A percentile compares a stretch with the other conserved stretches of the same genome.
These are phyloP conservation scores for Heliocidaris tuberculata DNA, from an alignment of 35 echinoderm and acorn worm species.

Conservation along the genomic window DNA sequence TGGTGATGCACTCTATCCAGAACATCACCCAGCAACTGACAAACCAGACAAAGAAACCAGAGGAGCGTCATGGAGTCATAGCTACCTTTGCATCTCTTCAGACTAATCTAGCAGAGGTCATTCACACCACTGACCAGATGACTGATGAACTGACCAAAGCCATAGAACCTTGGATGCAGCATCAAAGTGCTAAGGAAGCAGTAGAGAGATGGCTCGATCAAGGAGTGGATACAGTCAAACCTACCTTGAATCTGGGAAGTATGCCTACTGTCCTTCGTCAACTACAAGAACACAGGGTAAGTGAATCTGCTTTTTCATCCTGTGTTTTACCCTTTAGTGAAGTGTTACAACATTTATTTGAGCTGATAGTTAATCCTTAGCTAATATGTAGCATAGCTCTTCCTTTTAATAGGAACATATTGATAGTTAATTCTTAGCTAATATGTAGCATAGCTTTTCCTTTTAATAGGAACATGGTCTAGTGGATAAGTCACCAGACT, in stretches of 20 bases:
- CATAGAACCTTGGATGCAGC: conserved; percentile 68
- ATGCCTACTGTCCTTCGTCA: conserved; percentile 53
- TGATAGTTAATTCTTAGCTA: neutral
- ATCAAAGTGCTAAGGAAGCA: conserved; percentile 60
- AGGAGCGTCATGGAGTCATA: conserved; percentile 55
- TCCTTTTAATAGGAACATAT: too few species aligned
- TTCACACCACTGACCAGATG: conserved; percentile 40
- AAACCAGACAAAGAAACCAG: conserved; percentile 62
- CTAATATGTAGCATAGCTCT: neutral
- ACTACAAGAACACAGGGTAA: conserved; percentile 66
- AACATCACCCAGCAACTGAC: conserved; percentile 61
- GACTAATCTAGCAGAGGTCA: conserved; percentile 53
- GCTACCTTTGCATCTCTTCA: conserved; percentile 54
- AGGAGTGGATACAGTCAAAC: conserved; percentile 38
- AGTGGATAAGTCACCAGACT: too few species aligned
- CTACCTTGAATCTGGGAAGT: conserved; percentile 48
- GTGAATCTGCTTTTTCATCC: neutral
- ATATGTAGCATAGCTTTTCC: too few species aligned
- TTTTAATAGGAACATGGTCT: too few species aligned
- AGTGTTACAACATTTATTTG: neutral
- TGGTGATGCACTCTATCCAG: conserved; percentile 53
- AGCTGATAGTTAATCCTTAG: neutral
- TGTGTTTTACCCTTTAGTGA: neutral
- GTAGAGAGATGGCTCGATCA: conserved; percentile 70
- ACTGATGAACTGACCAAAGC: conserved; percentile 62